Percentiles rank a stretch among this genome's conserved stretches.
These are phyloP conservation scores for Melanotaenia boesemani DNA, from an alignment of 2,797 vertebrate genomes.

Conservation along the genomic window DNA sequence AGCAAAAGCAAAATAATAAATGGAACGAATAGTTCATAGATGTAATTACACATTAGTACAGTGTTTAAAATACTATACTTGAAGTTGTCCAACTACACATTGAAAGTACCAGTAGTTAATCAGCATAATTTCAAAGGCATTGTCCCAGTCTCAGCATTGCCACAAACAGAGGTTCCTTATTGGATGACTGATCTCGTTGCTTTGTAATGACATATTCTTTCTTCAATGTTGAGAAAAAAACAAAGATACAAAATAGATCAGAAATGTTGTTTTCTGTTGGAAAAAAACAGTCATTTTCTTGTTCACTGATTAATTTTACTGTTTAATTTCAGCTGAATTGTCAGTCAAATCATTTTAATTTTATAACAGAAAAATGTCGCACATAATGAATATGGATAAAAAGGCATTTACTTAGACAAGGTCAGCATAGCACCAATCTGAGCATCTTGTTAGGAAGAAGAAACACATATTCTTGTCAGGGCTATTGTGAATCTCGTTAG, in stretches of 20 bases:
- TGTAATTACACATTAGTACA: background rate
- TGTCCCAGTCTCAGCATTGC: background rate
- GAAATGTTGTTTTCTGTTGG: background rate
- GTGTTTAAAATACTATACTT: background rate
- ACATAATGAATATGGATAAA: conserved; percentile 17
- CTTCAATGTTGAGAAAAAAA: conserved; percentile 15
- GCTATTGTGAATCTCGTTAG: background rate
- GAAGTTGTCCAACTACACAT: conserved; percentile 1
- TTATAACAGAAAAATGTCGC: conserved; percentile 12
- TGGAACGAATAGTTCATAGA: background rate
- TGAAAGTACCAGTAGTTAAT: background rate
- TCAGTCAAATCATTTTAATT: conserved; percentile 24
- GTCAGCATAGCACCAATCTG: conserved; percentile 16
- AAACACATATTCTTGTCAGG: background rate
- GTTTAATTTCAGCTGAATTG: conserved; percentile 17
- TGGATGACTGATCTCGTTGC: conserved; percentile 3
- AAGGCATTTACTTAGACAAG: conserved; percentile 9
- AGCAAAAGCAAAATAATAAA: conserved; percentile 14
- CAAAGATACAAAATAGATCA: conserved; percentile 6
- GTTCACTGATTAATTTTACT: background rate
- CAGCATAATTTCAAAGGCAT: background rate
- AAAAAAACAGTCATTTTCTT: conserved; percentile 1
- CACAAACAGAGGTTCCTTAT: conserved; percentile 7
- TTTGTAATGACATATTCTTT: background rate
- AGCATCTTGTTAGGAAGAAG: conserved; percentile 14